Base-by-base conservation (phyloP, 2,113 vertebrate species). In the Menura novaehollandiae region DNA sequence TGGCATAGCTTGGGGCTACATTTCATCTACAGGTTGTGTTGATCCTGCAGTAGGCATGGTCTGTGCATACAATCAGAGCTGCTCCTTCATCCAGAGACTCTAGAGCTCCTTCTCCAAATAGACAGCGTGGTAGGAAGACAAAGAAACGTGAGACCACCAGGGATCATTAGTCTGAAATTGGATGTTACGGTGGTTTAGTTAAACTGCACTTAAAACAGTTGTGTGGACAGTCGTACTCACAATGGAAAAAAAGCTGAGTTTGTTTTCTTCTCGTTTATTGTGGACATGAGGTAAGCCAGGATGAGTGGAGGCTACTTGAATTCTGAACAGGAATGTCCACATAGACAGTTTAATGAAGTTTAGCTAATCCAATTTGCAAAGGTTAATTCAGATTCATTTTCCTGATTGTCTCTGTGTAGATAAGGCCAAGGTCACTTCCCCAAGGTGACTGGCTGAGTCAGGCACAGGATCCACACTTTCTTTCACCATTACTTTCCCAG, bases 311-410 rank as follows among this genome's bases (percentile, higher is more conserved):
- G 26, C 76, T 91, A 5, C 96, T 93, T 92, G 91, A 92, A 93
- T 95, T 93, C 96, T 87, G 95, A 87, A 77, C 76, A 89, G 93
- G 55, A 89, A 89, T 93, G 91, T 84, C 93, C 95, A 96, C 86
- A 95, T 19, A 90, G 74, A 39, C 77, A 83, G 39, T 96, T 93
- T 95, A 93, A 96, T 96, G 95, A 93, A 95, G 93, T 93, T 97
- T 95, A 84, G 72, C 91, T 95, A 93, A 96, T 95, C 73, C 86
- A 95, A 89, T 97, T 93, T 92, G 92, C 79, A 89, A 96, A 95
- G 94, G 95, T 95, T 95, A 95, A 93, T 97, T 95, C 91, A 89
- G 96, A 95, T 95, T 86, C 63, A 77, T 93, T 95, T 89, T 86
- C 89, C 73, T 81, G 94, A 92, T 96, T 91, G 94, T 78, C 52